phyloP scores from a whole-genome alignment of 1,140 invertebrate species.

The Hetaerina americana region DNA sequence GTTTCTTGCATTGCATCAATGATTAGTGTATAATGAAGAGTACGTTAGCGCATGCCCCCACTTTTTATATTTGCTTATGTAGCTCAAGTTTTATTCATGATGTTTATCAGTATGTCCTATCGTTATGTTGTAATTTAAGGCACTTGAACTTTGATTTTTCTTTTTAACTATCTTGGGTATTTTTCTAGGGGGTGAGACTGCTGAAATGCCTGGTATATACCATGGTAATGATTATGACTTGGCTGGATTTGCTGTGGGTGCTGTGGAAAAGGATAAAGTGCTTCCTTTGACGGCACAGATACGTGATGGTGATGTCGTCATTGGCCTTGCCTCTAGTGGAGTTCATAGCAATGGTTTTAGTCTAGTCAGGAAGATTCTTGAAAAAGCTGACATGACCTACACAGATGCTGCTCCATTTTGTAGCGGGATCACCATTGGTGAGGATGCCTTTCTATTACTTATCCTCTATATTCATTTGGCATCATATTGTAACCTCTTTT shows the following conservation, averaged over 20 bases:
- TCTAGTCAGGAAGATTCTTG: constrained; percentile 74
- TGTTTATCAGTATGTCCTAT: no score
- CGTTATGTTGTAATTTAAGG: no score
- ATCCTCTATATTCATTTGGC: no score
- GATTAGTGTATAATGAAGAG: no score
- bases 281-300: constrained; percentile 62
- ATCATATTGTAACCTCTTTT: no score
- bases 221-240: constrained; percentile 76
- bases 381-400: constrained; percentile 41
- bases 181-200: constrained; percentile 75
- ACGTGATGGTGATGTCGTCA: constrained; percentile 60
- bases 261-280: constrained; percentile 60
- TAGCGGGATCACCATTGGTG: constrained; percentile 35
- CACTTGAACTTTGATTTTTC: no score
- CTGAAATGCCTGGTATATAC: constrained; percentile 95
- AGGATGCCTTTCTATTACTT: no score
- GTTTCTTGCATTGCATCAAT: no score
- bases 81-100: no score
- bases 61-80: no score
- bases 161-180: no score
- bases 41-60: no score
- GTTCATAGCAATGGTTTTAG: constrained; percentile 96
- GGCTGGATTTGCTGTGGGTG: constrained; percentile 90
- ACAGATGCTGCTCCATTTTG: constrained; percentile 68
- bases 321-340: constrained; percentile 78